Base-by-base conservation (phyloP, 2,888 invertebrate genomes). In the Drosophila neutralis region DNA sequence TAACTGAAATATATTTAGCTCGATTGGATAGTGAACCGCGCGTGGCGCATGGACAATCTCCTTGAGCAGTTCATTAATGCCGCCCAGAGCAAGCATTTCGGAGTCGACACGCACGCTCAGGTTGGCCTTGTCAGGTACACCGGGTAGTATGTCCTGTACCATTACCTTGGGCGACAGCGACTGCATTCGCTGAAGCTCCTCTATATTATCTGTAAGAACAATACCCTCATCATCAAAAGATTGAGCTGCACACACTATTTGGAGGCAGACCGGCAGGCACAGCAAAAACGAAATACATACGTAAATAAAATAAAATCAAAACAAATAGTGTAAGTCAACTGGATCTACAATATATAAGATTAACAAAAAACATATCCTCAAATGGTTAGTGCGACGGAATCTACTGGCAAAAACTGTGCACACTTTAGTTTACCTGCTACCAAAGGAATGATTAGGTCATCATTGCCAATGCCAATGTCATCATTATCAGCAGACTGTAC, bases 211-310 rank as follows among this genome's bases (percentile, higher is more conserved):
- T 64, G 92, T 87, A 75, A 93, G 90, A 68, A 81, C 91, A 67
- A 92, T 87, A 69, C 92, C 93, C 77, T 93, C 93, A 73, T 92
- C 92, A 73, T 93, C 90, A 61, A 80, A 88, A 69, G 73, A 86
- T 66, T 78, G 89, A 59, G 62, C 84, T 83, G 82, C 70, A 62
- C 69, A 63, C 72, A 68, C 49, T 54, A 53, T 65, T 70, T 64
- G 63, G 33, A 71, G 74, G 65, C 67, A 76, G 62, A 49, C 61
- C 60, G 42, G 21, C 57, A 42, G 57, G 61, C 56, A 71, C 77
- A 78, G 64, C 62, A 83, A 53, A 76, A 76, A 66, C 57, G 56
- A 61, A 87, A 73, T 57, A 54, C 69, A 67, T 73, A 86, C 73
- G 63, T 67, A 69, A 83, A 83, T 51, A 83, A 77, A 69, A 70